These are phyloP conservation scores for Drosophila cardini DNA, from an alignment of 1,140 invertebrate genomes.

Conservation along the genomic window DNA sequence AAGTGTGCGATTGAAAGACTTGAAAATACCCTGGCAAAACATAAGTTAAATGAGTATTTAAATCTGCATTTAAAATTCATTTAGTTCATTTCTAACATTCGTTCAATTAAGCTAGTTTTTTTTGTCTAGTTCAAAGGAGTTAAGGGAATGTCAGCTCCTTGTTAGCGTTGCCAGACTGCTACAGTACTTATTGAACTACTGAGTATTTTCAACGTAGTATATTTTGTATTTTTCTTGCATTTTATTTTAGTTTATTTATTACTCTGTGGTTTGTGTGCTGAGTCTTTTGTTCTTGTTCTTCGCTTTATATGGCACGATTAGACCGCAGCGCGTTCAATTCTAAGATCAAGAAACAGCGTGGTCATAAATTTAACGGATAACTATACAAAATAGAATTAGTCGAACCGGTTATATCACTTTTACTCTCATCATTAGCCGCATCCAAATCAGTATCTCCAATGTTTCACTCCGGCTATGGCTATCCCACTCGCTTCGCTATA, in stretches of 20 bases:
- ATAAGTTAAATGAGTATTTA: too few species aligned
- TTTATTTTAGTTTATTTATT: slow-evolving; percentile 18
- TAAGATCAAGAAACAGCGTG: slow-evolving; percentile 48
- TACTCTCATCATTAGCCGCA: slow-evolving; percentile 74
- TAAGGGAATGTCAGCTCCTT: too few species aligned
- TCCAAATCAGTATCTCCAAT: slow-evolving; percentile 49
- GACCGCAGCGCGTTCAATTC: slow-evolving; percentile 64
- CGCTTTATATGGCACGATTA: slow-evolving; percentile 59
- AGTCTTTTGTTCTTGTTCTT: slow-evolving; percentile 31
- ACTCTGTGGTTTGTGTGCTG: slow-evolving; percentile 12
- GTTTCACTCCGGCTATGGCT: slow-evolving; percentile 1
- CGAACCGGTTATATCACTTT: slow-evolving; percentile 78
- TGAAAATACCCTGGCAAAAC: neutral
- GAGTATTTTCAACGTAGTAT: slow-evolving; percentile 49
- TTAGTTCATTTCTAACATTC: too few species aligned
- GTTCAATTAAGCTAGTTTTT: too few species aligned
- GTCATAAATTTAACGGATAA: slow-evolving; percentile 73
- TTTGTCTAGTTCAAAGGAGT: too few species aligned
- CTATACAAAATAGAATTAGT: slow-evolving; percentile 68
- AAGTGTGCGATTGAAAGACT: neutral
- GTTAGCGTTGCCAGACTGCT: too few species aligned
- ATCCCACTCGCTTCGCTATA: neutral
- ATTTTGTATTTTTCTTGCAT: slow-evolving; percentile 1
- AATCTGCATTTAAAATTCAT: too few species aligned
- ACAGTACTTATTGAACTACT: neutral